Percentiles rank a stretch among this genome's conserved stretches.
phyloP scores from a whole-genome alignment of 2,888 invertebrate genomes.

The Habroteleia sp. region DNA sequence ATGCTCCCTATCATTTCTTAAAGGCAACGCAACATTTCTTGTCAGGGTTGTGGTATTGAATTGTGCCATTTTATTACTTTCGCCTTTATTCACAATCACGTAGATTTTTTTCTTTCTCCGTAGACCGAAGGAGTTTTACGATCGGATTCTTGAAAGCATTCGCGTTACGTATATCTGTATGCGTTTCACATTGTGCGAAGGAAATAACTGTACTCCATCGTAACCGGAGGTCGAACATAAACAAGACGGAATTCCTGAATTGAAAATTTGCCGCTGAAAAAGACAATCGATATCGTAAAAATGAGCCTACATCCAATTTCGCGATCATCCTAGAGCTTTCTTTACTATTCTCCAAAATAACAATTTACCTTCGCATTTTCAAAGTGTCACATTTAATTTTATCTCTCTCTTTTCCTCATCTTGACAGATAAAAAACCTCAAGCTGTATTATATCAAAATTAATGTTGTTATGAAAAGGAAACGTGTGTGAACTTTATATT shows the following conservation, averaged over 20 bases:
- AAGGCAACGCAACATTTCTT: constrained; percentile 19
- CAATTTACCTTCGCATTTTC: constrained; percentile 19
- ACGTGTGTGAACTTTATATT: too few species aligned
- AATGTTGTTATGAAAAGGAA: too few species aligned
- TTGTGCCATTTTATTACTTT: constrained; percentile 50
- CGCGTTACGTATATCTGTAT: constrained; percentile 11
- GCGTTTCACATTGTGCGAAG: constrained; percentile 46
- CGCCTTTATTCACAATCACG: constrained; percentile 49
- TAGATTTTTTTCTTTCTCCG: constrained; percentile 16
- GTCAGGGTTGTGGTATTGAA: constrained; percentile 30
- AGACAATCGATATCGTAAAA: constrained; percentile 44
- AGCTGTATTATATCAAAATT: too few species aligned
- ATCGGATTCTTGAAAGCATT: constrained; percentile 26
- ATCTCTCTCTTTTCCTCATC: too few species aligned
- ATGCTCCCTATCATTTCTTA: constrained; percentile 7
- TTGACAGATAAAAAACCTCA: constrained; percentile 5
- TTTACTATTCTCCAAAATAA: constrained; percentile 15
- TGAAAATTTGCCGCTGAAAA: constrained; percentile 53
- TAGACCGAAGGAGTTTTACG: constrained; percentile 33
- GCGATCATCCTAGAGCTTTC: neutral
- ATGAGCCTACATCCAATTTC: constrained; percentile 39
- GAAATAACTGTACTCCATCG: constrained; percentile 62
- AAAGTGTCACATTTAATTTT: constrained; percentile 22
- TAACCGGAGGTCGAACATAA: constrained; percentile 59
- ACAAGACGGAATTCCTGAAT: constrained; percentile 59